Evolutionary conservation across 2,888 invertebrate species (phyloP).

Genomic region (Barypeithes pellucidus): DNA sequence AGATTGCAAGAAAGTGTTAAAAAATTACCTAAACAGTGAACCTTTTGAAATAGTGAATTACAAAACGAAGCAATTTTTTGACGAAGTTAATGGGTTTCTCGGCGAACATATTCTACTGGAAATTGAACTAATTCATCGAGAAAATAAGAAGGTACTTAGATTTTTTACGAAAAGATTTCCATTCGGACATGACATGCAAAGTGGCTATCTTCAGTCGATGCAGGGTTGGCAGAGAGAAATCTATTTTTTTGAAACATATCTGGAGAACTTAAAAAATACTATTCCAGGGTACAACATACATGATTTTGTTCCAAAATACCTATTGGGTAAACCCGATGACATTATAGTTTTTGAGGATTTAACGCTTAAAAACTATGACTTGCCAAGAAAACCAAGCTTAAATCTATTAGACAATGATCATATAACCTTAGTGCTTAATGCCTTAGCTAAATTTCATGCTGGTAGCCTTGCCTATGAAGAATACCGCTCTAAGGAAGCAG

Average conservation of each 20-base stretch:
- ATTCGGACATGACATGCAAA: slow-evolving; percentile 43
- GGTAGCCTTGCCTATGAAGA: slow-evolving; percentile 53
- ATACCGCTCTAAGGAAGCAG: slow-evolving; percentile 41
- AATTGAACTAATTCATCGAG: slow-evolving; percentile 26
- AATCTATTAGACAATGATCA: slow-evolving; percentile 49
- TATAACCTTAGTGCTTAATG: slow-evolving; percentile 43
- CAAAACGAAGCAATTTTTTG: slow-evolving; percentile 37
- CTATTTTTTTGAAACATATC: slow-evolving; percentile 41
- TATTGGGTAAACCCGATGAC: slow-evolving; percentile 42
- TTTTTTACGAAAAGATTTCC: slow-evolving; percentile 52
- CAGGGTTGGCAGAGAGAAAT: slow-evolving; percentile 51
- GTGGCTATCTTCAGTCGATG: slow-evolving; percentile 39
- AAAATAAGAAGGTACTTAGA: slow-evolving; percentile 8
- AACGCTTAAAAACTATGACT: slow-evolving; percentile 37
- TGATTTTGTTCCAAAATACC: slow-evolving; percentile 43
- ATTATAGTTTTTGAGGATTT: slow-evolving; percentile 53
- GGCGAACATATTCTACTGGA: slow-evolving; percentile 49
- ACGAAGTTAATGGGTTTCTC: slow-evolving; percentile 51
- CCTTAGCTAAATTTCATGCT: slow-evolving; percentile 52
- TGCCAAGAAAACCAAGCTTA: slow-evolving; percentile 42
- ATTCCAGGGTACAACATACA: slow-evolving; percentile 37
- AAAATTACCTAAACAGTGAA: slow-evolving; percentile 34
- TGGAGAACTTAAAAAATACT: slow-evolving; percentile 29
- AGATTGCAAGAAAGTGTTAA: slow-evolving; percentile 37
- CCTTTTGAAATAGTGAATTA: slow-evolving; percentile 33